phyloP scores from a whole-genome alignment of 2,888 invertebrate species.

The Blomia tropicalis region DNA sequence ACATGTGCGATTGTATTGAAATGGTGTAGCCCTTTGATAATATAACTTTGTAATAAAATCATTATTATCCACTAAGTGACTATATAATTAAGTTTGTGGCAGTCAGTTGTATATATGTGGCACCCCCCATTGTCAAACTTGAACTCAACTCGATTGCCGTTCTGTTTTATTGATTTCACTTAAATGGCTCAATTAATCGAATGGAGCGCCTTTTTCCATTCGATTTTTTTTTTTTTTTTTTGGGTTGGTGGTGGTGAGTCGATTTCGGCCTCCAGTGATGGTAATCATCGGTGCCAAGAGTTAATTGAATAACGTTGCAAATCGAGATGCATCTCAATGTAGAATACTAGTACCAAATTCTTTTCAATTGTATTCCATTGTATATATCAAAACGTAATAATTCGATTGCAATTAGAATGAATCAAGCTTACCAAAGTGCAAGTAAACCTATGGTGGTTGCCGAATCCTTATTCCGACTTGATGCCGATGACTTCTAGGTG shows the following conservation, averaged over 20 bases:
- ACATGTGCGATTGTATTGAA: too few relatives aligned
- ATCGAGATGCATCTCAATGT: not conserved
- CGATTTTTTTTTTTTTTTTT: not conserved
- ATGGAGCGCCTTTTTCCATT: not conserved
- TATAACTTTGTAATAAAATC: slow-evolving; percentile 10
- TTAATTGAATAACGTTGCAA: slow-evolving; percentile 12
- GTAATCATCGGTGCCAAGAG: not conserved
- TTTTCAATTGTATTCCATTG: not conserved
- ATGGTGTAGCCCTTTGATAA: too few relatives aligned
- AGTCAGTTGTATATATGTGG: too few relatives aligned
- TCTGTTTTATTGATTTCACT: slow-evolving; percentile 6
- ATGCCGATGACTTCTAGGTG: too few relatives aligned
- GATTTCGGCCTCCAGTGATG: too few relatives aligned
- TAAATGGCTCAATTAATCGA: slow-evolving; percentile 13
- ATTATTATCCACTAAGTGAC: slow-evolving; percentile 10
- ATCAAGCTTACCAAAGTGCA: too few relatives aligned
- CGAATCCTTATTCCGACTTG: too few relatives aligned
- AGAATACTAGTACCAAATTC: not conserved
- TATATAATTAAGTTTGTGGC: not conserved
- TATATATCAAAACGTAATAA: not conserved
- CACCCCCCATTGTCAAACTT: too few relatives aligned
- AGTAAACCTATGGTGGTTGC: too few relatives aligned
- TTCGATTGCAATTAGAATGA: slow-evolving; percentile 3
- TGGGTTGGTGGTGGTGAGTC: not conserved
- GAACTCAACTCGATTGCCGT: too few relatives aligned